Conservation (phyloP, 1,140 invertebrate genomes). For the Reticulitermes speratus region DNA sequence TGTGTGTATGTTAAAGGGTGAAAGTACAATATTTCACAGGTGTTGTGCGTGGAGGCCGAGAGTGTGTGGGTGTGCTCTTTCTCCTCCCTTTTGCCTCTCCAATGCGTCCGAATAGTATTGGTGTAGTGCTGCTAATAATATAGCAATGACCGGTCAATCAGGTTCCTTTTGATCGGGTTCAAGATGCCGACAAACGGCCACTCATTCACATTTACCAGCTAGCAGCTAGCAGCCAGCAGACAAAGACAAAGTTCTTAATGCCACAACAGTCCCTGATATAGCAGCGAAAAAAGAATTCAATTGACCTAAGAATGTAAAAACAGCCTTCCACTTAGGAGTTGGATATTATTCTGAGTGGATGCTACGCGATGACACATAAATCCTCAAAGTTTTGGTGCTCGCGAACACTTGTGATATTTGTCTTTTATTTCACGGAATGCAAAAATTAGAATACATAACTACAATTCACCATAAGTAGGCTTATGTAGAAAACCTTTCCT, state of each 20-base stretch:
- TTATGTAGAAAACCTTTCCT: too few relatives aligned
- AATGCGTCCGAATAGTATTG: neutral
- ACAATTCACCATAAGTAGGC: too few relatives aligned
- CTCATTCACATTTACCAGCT: neutral
- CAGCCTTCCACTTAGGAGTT: too few relatives aligned
- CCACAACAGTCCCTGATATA: neutral
- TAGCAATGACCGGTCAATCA: neutral
- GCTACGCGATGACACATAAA: too few relatives aligned
- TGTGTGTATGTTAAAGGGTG: neutral
- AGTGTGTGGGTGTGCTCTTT: neutral
- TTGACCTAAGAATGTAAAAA: too few relatives aligned
- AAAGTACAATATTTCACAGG: neutral
- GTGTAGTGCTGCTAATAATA: neutral
- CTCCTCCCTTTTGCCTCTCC: neutral
- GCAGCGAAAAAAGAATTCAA: neutral
- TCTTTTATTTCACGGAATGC: too few relatives aligned
- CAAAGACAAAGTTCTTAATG: neutral
- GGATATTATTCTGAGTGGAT: too few relatives aligned
- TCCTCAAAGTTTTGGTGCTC: too few relatives aligned
- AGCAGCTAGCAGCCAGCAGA: neutral
- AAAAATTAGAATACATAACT: too few relatives aligned
- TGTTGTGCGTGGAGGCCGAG: neutral
- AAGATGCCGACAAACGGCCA: neutral
- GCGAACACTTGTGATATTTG: too few relatives aligned
- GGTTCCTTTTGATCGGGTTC: conserved; percentile 6